Evolutionary conservation across 2,888 invertebrate species (phyloP), one percentile per base, ranked within the genome.

Genomic region (Glyphotaelius pellucidus): DNA sequence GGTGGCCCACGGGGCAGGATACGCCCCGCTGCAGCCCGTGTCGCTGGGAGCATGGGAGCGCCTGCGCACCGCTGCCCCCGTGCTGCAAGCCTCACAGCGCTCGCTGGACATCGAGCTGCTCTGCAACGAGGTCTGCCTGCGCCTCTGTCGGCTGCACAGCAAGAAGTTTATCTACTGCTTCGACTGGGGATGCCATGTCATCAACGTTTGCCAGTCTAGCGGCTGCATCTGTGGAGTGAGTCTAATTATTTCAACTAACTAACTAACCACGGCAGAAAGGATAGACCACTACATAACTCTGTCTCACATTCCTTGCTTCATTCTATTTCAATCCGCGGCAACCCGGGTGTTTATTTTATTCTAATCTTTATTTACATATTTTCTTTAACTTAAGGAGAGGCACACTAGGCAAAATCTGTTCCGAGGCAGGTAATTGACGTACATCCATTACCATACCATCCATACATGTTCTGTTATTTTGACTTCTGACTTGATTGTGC

Each of bases 1-100:
- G 94, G 96, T 97, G 91, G 98, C 98, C 7, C 97, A 97, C 94
- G 98, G 98, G 91, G 97, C 97, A 86, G 97, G 97, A 89, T 97
- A 97, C 94, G 96, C 96, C 15, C 96, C 97, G 93, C 96, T 97
- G 95, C 97, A 97, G 94, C 97, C 97, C 95, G 96, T 97, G 83
- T 96, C 97, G 92, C 96, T 95, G 5, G 94, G 94, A 31, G 95
- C 95, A 0, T 96, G 95, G 95, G 95, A 95, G 93, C 94, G 95
- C 1, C 94, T 95, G n/a, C 93, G 94, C 38, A 81, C 90, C 80
- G 90, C 92, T 14, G 93, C 94, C 1, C 95, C 95, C 89, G 95
- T 96, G 0, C 93, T 95, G 47, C 94, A 96, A 79, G 95, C 96
- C 2, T 95, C 94, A 19, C 96, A 96, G 89, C 94, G 96, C 12